Base-by-base conservation (phyloP, 2,113 vertebrate species). In the Pseudopodoces humilis region DNA sequence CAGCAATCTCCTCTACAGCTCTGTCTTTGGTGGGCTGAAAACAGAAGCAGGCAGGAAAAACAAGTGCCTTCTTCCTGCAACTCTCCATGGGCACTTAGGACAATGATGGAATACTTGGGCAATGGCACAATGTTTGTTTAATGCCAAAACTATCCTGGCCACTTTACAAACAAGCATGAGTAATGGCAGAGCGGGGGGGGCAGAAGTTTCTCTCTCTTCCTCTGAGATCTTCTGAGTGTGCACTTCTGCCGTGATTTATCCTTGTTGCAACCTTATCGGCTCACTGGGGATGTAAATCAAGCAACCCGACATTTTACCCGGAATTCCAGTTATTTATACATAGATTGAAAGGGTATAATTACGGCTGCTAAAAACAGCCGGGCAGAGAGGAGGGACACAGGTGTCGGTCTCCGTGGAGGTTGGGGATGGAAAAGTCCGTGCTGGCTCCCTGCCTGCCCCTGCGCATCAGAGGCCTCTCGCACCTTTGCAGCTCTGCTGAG, bases 321-420 rank as follows among this genome's bases (percentile, higher is more conserved):
- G 94, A 95, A 94, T 94, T 68, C 96, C 96, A 94, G 86, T 88
- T 96, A 90, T 94, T 94, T 97, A 86, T 92, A 68, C 83, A n/a
- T 21, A 71, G 88, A 81, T 81, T 81, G 92, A 72, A 76, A 93
- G 96, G 92, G 39, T 93, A 0, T 90, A 86, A 97, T 94, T 95
- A 86, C 4, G 4, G 88, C 90, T 93, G 95, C 95, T 95, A 95
- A 94, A 94, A 76, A 7, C 1, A 2, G 85, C 85, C 84, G 35
- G 4, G 92, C 53, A 53, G 60, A 84, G 91, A 69, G 83, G 67
- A 87, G 75, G 77, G 92, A 58, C 92, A 85, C 94, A 94, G 95
- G 95, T 95, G 96, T 77, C 88, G 2, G 0, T 80, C 85, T 56
- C 33, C 63, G 30, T 15, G 3, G 90, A 85, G 92, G 83, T 43